These are phyloP conservation scores for Steatocranus sp. DNA, from an alignment of 2,797 vertebrate genomes.

Conservation along the genomic window DNA sequence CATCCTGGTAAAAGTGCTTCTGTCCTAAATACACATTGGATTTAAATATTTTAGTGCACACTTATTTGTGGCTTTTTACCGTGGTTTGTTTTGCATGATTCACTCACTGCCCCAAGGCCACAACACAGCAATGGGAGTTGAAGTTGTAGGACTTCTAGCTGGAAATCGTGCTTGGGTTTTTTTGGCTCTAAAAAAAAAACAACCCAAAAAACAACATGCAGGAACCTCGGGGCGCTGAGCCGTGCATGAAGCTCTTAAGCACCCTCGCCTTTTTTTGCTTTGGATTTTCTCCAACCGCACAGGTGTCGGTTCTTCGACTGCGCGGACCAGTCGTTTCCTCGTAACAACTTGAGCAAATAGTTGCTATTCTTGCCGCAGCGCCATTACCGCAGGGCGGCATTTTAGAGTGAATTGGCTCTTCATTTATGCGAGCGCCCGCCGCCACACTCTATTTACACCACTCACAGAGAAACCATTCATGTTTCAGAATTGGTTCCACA, in stretches of 20 bases:
- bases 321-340: slow-evolving; percentile 9
- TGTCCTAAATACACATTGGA: slow-evolving; percentile 31
- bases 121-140: slow-evolving; percentile 28
- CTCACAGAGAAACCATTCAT: slow-evolving; percentile 44
- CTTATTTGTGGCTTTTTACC: slow-evolving; percentile 51
- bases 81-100: slow-evolving; percentile 60
- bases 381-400: slow-evolving; percentile 39
- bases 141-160: slow-evolving; percentile 16
- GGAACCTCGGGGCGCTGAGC: background rate
- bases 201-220: background rate
- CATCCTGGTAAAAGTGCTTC: slow-evolving; percentile 15
- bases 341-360: slow-evolving; percentile 30
- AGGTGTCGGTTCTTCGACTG: slow-evolving; percentile 44
- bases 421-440: slow-evolving; percentile 29
- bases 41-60: slow-evolving; percentile 53
- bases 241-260: background rate
- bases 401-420: slow-evolving; percentile 40
- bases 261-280: slow-evolving; percentile 1
- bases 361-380: slow-evolving; percentile 20
- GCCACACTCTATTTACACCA: slow-evolving; percentile 50
- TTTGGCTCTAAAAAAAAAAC: background rate
- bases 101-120: slow-evolving; percentile 26
- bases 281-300: slow-evolving; percentile 11
- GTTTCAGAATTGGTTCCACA: slow-evolving; percentile 58
- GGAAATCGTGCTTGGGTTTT: slow-evolving; percentile 35